Percentiles rank a stretch among this genome's conserved stretches.
These are phyloP conservation scores for Frankliniella intonsa DNA, from an alignment of 2,888 invertebrate genomes.

Conservation along the genomic window DNA sequence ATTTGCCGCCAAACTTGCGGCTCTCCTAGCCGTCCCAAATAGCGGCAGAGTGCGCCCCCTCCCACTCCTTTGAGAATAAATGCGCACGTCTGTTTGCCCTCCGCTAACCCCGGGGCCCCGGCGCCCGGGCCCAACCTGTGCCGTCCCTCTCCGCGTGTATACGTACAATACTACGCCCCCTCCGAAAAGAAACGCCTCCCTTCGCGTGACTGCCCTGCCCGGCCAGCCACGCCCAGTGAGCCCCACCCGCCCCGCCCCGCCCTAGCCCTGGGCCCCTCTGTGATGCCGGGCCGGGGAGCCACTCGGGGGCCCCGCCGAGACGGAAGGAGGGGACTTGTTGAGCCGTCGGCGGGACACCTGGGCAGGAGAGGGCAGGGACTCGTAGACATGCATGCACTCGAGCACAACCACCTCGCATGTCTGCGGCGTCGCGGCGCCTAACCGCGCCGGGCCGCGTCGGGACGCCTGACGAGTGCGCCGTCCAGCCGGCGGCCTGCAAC, in stretches of 20 bases:
- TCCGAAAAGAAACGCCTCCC: too few relatives aligned
- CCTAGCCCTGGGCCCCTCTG: not conserved
- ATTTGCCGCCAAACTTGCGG: too few relatives aligned
- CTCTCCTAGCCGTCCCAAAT: too few relatives aligned
- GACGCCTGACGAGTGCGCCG: not conserved
- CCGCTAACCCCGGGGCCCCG: too few relatives aligned
- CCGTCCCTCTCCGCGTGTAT: too few relatives aligned
- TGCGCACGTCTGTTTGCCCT: too few relatives aligned
- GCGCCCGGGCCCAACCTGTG: too few relatives aligned
- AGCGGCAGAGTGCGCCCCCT: too few relatives aligned
- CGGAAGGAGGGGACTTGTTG: not conserved
- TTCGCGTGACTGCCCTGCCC: not conserved
- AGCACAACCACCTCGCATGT: not conserved
- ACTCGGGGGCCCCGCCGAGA: not conserved
- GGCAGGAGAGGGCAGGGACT: not conserved
- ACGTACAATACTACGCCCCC: too few relatives aligned
- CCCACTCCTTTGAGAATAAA: too few relatives aligned
- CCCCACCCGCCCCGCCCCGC: not conserved
- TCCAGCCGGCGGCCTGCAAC: not conserved
- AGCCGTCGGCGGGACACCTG: slow-evolving; percentile 1
- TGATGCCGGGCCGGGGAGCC: not conserved
- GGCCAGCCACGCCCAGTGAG: not conserved
- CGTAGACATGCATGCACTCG: too few relatives aligned
- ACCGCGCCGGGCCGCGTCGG: too few relatives aligned
- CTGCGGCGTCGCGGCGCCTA: not conserved